Conservation (phyloP, 35 echinoderm and acorn worm species). For the Stichopus chloronotus region DNA sequence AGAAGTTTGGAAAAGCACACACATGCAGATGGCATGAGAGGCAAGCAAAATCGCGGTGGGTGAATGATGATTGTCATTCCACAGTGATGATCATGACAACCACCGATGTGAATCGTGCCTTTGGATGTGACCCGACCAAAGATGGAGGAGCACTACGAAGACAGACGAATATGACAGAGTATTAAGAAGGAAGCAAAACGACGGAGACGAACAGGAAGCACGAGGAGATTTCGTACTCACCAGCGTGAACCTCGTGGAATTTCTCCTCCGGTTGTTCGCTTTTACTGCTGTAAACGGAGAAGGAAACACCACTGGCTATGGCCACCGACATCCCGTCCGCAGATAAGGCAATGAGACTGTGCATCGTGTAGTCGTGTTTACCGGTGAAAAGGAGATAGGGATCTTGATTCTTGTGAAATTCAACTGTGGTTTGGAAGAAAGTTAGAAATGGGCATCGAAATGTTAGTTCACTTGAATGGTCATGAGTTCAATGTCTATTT, state of each 20-base stretch:
- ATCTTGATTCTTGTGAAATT: constrained; percentile 91
- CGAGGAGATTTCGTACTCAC: constrained; percentile 52
- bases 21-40: too few relatives aligned
- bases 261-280: constrained; percentile 67
- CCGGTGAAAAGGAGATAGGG: constrained; percentile 87
- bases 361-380: constrained; percentile 66
- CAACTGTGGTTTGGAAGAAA: constrained; percentile 67
- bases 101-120: too few relatives aligned
- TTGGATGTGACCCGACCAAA: too few relatives aligned
- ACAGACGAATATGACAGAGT: too few relatives aligned
- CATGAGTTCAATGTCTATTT: too few relatives aligned
- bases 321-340: constrained; percentile 75
- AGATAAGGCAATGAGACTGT: constrained; percentile 74
- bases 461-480: too few relatives aligned
- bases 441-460: neutral
- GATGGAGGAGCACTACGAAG: too few relatives aligned
- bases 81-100: too few relatives aligned
- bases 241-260: constrained; percentile 81
- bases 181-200: too few relatives aligned
- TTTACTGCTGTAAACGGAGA: constrained; percentile 70
- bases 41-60: too few relatives aligned
- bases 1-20: too few relatives aligned
- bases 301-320: constrained; percentile 62
- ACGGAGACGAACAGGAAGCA: neutral
- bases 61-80: too few relatives aligned